Base-by-base conservation (phyloP, 2,888 invertebrate species). In the Xiphydria camelus region DNA sequence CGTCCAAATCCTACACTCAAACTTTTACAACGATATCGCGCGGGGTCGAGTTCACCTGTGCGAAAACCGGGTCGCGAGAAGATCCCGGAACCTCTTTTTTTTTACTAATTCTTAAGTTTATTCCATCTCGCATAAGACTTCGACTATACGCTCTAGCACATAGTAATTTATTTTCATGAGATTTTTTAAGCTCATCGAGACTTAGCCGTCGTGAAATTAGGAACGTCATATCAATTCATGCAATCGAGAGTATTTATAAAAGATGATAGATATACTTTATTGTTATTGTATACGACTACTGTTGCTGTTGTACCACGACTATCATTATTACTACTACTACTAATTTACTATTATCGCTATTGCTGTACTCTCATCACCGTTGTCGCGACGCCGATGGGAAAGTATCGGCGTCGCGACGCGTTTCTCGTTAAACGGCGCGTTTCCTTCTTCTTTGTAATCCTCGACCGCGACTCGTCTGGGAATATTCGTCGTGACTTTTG, bases 81-180 rank as follows among this genome's bases (percentile, higher is more conserved):
- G n/a, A n/a, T n/a, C n/a, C 14, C 34, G 34, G 18, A 19, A 34
- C 18, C 15, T 9, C 34, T 10, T 17, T 19, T 15, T 19, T 29
- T 38, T 23, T 39, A 31, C 19, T n/a, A n/a, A n/a, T 21, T 19
- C n/a, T 15, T 65, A 62, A 55, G 54, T 55, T 59, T 61, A 67
- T 68, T 70, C 64, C 64, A 61, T 67, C 62, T 57, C 59, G 53
- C 58, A 62, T 64, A 66, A 72, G 68, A 68, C 66, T 71, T 64
- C 57, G 64, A 66, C 53, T 65, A 66, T n/a, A n/a, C n/a, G n/a
- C 53, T 49, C 57, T 68, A 67, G 68, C 50, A 57, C 55, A 58
- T 72, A 72, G 67, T 73, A 68, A 73, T 73, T 74, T 73, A 71
- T 71, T 71, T 62, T 64, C 64, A 66, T 54, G 58, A 58, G 55